Evolutionary conservation across 37 sponge, comb jelly and placozoan genomes (phyloP).

Genomic region (Crambe crambe): DNA sequence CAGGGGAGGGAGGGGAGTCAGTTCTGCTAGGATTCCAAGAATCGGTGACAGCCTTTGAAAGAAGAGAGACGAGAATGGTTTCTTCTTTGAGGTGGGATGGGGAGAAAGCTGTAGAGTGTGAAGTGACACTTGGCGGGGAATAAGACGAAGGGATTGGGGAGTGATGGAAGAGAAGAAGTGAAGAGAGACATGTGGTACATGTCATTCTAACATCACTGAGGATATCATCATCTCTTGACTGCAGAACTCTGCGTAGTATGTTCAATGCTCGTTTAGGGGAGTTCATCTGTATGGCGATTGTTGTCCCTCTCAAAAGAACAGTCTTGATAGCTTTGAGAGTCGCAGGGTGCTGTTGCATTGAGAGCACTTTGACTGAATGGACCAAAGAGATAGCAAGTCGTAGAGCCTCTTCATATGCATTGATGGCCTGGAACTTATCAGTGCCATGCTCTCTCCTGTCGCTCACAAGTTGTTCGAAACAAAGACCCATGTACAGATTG

Average conservation of each 20-base stretch:
- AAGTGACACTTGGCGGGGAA: neutral
- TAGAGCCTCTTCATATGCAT: conserved; percentile 50
- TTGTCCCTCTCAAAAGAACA: conserved; percentile 28
- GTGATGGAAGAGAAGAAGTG: conserved; percentile 40
- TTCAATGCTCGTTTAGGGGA: conserved; percentile 21
- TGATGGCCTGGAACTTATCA: conserved; percentile 19
- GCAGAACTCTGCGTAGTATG: conserved; percentile 34
- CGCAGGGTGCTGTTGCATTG: conserved; percentile 36
- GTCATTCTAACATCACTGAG: conserved; percentile 22
- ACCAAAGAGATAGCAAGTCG: conserved; percentile 21
- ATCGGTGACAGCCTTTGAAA: conserved; percentile 36
- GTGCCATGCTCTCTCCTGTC: neutral
- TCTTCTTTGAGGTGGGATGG: conserved; percentile 45
- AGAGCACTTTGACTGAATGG: conserved; percentile 4
- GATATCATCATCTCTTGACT: conserved; percentile 26
- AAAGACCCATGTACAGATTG: conserved; percentile 36
- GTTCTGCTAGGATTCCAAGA: conserved; percentile 30
- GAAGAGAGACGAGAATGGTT: conserved; percentile 19
- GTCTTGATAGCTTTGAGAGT: conserved; percentile 25
- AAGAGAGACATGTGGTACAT: conserved; percentile 49
- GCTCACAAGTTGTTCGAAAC: conserved; percentile 11
- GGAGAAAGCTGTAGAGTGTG: conserved; percentile 9
- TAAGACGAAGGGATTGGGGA: conserved; percentile 28
- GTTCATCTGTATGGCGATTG: conserved; percentile 16
- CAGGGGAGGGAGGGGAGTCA: conserved; percentile 15